phyloP scores from a whole-genome alignment of 2,113 vertebrate genomes.

The Panurus biarmicus region DNA sequence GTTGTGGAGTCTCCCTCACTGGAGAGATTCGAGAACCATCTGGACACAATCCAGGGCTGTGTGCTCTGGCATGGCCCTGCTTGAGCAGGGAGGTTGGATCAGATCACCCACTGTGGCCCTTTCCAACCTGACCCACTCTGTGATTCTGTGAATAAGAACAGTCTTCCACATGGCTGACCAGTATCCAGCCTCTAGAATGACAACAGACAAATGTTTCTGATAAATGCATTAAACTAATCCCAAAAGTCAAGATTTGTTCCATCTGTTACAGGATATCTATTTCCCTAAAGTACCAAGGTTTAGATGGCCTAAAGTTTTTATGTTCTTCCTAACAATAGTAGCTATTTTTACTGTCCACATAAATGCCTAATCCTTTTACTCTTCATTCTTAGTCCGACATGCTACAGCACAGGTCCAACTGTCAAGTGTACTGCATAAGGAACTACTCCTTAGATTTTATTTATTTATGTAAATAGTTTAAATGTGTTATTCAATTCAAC shows the following conservation, averaged over 20 bases:
- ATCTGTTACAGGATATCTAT: slow-evolving; percentile 1
- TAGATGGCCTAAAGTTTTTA: slow-evolving; percentile 3
- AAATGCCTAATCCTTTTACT: neutral
- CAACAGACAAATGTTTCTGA: slow-evolving; percentile 3
- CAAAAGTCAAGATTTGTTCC: neutral
- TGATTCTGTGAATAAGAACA: neutral
- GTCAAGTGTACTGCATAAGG: neutral
- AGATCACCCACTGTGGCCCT: neutral
- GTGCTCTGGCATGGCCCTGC: neutral
- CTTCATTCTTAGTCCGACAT: neutral
- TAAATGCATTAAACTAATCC: neutral
- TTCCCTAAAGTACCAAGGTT: neutral
- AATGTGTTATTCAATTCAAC: neutral
- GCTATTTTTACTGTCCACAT: slow-evolving; percentile 10
- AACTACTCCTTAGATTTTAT: neutral
- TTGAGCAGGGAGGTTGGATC: neutral
- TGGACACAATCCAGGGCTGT: neutral
- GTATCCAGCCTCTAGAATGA: neutral
- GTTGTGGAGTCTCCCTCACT: neutral
- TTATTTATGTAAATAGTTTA: neutral
- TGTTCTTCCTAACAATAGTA: neutral
- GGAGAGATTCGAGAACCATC: neutral
- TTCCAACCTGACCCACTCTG: neutral
- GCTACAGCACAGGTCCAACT: neutral
- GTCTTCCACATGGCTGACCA: neutral